Evolutionary conservation across 2,113 vertebrate species (phyloP).

Genomic region (Pelecanoides urinatrix): DNA sequence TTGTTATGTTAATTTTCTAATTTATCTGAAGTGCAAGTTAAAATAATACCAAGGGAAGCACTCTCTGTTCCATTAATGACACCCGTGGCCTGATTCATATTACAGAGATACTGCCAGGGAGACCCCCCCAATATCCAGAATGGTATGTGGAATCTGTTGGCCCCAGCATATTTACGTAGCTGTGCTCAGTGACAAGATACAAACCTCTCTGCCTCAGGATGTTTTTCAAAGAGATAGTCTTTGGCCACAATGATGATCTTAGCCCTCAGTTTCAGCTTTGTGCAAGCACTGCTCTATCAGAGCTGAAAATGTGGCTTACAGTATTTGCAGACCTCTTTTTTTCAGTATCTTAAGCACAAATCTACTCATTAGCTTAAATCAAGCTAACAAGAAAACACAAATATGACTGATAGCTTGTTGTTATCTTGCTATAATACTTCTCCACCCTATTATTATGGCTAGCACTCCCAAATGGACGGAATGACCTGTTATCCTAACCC

Average conservation of each 20-base stretch:
- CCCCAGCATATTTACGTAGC: background rate
- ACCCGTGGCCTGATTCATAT: background rate
- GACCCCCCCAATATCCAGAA: background rate
- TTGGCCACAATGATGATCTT: background rate
- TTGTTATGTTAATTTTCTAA: background rate
- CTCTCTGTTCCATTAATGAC: background rate
- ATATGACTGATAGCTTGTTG: background rate
- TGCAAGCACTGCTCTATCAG: background rate
- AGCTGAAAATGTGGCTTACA: background rate
- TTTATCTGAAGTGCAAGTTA: background rate
- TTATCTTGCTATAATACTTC: background rate
- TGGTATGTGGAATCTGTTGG: background rate
- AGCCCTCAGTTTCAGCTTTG: background rate
- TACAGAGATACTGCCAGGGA: background rate
- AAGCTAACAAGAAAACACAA: slow-evolving; percentile 1
- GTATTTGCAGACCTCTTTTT: background rate
- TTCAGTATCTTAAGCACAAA: background rate
- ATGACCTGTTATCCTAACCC: background rate
- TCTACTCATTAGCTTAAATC: background rate
- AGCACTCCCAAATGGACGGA: slow-evolving; percentile 22
- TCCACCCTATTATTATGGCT: slow-evolving; percentile 40
- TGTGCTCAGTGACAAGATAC: background rate
- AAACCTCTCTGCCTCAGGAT: background rate
- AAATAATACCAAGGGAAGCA: background rate
- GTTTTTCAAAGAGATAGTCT: background rate